Conservation (phyloP, 1,140 invertebrate genomes). For the Plectrocnemia conspersa region DNA sequence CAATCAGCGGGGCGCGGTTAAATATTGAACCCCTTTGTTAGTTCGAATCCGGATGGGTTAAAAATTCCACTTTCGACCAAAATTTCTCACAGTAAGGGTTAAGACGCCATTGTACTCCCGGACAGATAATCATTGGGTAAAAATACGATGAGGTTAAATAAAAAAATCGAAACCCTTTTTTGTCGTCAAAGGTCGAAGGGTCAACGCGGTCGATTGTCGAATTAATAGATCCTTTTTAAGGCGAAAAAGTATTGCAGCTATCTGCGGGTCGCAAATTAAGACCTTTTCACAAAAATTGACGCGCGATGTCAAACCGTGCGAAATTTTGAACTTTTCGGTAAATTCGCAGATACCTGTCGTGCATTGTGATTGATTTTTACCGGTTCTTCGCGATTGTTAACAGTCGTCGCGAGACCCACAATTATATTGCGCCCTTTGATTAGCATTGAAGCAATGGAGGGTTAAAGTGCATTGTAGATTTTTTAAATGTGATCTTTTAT, state of each 20-base stretch:
- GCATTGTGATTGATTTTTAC: constrained; percentile 6
- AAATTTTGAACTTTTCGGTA: constrained; percentile 8
- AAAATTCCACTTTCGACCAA: no score
- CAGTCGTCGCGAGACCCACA: constrained; percentile 11
- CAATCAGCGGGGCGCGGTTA: constrained; percentile 26
- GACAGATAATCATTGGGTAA: no score
- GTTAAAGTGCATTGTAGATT: no score
- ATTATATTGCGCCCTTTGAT: constrained; percentile 8
- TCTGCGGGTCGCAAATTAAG: constrained; percentile 14
- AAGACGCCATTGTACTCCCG: constrained; percentile 9
- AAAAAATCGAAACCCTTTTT: constrained; percentile 6
- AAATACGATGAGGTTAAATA: no score
- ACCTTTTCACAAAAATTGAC: constrained; percentile 4
- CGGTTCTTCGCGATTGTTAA: constrained; percentile 11
- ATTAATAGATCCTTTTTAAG: constrained; percentile 10
- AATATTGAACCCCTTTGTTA: no score
- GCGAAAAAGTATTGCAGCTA: constrained; percentile 2
- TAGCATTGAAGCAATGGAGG: no score
- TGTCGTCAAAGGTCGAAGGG: no score
- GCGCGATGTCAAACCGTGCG: constrained; percentile 8
- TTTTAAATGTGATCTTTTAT: no score
- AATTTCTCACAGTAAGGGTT: no score
- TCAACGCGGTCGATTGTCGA: no score
- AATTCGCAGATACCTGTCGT: constrained; percentile 10
- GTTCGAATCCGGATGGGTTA: no score